Evolutionary conservation across 2,888 invertebrate genomes (phyloP).

Genomic region (Trachelus tabidus): DNA sequence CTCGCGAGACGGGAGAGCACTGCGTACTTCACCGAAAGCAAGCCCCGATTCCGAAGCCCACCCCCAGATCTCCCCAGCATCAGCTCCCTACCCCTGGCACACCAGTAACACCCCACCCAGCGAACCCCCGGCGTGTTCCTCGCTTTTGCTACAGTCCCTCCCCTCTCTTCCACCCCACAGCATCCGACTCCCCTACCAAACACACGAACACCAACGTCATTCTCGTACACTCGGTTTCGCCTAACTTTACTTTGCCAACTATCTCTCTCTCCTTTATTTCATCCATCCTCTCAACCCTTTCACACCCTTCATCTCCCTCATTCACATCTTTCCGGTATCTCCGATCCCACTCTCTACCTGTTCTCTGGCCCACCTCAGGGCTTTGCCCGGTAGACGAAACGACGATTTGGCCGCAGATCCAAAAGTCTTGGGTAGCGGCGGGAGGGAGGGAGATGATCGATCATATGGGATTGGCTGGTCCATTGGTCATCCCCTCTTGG

Average conservation of each 20-base stretch:
- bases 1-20: slow-evolving; percentile 53
- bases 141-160: slow-evolving; percentile 3
- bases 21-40: slow-evolving; percentile 50
- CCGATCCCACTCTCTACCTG: too few relatives aligned
- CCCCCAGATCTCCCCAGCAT: slow-evolving; percentile 19
- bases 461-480: too few relatives aligned
- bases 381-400: too few relatives aligned
- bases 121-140: slow-evolving; percentile 7
- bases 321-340: neutral
- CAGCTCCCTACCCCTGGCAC: slow-evolving; percentile 31
- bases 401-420: too few relatives aligned
- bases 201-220: neutral
- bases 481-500: too few relatives aligned
- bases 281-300: slow-evolving; percentile 2
- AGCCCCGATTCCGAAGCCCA: slow-evolving; percentile 41
- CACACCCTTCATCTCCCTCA: neutral
- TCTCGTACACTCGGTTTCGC: neutral
- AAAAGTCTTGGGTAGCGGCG: too few relatives aligned
- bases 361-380: too few relatives aligned
- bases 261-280: slow-evolving; percentile 9
- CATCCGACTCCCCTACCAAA: slow-evolving; percentile 17
- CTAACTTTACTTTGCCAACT: neutral
- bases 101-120: slow-evolving; percentile 18
- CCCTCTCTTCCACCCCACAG: slow-evolving; percentile 21
- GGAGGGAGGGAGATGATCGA: too few relatives aligned